These are phyloP conservation scores for Drosophila paulistorum DNA, from an alignment of 1,140 invertebrate genomes.

Conservation along the genomic window DNA sequence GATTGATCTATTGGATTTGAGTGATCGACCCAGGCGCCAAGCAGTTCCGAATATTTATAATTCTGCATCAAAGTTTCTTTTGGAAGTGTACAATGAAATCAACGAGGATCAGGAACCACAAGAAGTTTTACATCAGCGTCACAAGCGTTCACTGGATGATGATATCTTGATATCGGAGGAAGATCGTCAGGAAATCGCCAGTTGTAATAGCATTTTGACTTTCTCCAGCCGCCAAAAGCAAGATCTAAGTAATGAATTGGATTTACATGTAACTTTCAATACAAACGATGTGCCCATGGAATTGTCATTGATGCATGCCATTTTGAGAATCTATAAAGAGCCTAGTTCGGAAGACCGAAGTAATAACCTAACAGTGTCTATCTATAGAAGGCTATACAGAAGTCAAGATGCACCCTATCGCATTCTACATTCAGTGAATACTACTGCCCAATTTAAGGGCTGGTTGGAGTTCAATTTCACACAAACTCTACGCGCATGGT, in stretches of 20 bases:
- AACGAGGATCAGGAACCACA: conserved; percentile 67
- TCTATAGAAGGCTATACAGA: conserved; percentile 56
- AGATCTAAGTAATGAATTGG: conserved; percentile 11
- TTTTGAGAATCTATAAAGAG: conserved; percentile 68
- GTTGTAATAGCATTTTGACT: conserved; percentile 74
- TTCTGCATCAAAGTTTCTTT: conserved; percentile 71
- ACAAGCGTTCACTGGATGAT: conserved; percentile 63
- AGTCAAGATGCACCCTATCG: conserved; percentile 55
- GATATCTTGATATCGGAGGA: conserved; percentile 67
- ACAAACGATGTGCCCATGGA: conserved; percentile 70
- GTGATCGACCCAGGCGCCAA: conserved; percentile 48
- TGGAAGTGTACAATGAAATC: conserved; percentile 79
- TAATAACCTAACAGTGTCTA: conserved; percentile 57
- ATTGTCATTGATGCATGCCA: conserved; percentile 59
- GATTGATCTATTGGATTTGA: conserved; percentile 66
- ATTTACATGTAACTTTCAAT: conserved; percentile 66
- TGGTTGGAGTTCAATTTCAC: conserved; percentile 80
- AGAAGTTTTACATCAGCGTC: conserved; percentile 56
- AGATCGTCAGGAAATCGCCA: conserved; percentile 73
- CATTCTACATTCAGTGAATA: conserved; percentile 65
- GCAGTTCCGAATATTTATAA: conserved; percentile 50
- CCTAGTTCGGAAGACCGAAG: conserved; percentile 35
- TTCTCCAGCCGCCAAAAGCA: conserved; percentile 58
- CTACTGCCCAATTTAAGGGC: conserved; percentile 57
- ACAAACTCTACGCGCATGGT: conserved; percentile 52